A percentile compares a stretch with the other conserved stretches of the same genome.
phyloP scores from a whole-genome alignment of 2,113 vertebrate genomes.

The Alaudala cheleensis region DNA sequence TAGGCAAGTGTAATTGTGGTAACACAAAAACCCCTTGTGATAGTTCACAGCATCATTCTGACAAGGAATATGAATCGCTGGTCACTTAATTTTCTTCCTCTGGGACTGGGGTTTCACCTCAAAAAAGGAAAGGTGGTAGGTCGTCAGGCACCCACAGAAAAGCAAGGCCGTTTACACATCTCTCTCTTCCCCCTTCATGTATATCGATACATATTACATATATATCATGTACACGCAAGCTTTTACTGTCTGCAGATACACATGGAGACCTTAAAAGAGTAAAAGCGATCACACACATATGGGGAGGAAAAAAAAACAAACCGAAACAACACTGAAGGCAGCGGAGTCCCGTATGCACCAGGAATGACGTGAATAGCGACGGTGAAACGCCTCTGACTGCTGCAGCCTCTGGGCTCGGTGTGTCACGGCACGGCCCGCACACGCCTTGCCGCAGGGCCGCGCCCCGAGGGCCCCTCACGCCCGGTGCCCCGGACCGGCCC shows the following conservation, averaged over 20 bases:
- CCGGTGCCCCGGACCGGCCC: background rate
- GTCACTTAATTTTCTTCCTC: background rate
- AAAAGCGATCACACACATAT: background rate
- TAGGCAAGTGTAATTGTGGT: background rate
- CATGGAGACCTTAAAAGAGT: background rate
- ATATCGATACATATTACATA: background rate
- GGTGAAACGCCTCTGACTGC: fast-evolving
- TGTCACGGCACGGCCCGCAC: fast-evolving
- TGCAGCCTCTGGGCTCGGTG: fast-evolving
- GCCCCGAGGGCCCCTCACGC: fast-evolving
- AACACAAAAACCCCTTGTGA: background rate
- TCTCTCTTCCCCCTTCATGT: fast-evolving
- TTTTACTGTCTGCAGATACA: background rate
- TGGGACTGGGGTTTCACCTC: background rate
- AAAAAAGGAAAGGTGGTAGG: background rate
- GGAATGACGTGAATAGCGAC: fast-evolving
- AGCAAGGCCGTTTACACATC: background rate
- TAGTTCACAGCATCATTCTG: background rate
- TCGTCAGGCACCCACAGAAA: background rate
- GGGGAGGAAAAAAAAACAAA: no score
- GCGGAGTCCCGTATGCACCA: background rate
- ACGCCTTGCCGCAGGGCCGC: fast-evolving
- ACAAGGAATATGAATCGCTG: background rate
- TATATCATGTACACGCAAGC: no score
- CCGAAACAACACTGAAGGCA: background rate